Base-by-base conservation (phyloP, 2,113 vertebrate genomes). In the Orycteropus afer region DNA sequence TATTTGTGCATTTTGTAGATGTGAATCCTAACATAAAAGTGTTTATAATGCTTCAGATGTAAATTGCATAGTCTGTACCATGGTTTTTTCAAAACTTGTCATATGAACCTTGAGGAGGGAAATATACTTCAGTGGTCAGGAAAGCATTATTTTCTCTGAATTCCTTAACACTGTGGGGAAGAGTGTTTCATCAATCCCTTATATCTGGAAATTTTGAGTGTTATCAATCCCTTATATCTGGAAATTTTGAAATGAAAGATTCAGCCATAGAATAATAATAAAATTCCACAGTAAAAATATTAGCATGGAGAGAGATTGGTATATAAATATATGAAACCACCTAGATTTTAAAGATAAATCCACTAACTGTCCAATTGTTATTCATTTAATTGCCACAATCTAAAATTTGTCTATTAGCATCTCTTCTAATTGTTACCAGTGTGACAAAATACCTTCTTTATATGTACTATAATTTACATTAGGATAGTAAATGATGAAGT, bases 221-320 rank as follows among this genome's bases (percentile, higher is more conserved):
- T 81, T 89, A 55, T 91, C 45, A 85, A 0, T 88, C 76, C 45
- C 59, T 90, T 67, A 1, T 82, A 53, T 61, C 74, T 95, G 37
- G 84, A 49, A 93, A 78, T 92, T 82, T 95, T 93, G 34, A 93
- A 92, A 65, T 86, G 69, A 86, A 91, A 74, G 80, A 91, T 85
- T 79, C 69, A 57, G 63, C 55, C 53, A 9, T 92, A 29, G 17
- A 71, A 32, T 77, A 89, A 63, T 82, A 77, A 83, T 69, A 53
- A 93, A 93, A 73, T 90, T 87, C 27, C 15, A 88, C 9, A 20
- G 7, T 78, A 82, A 80, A 29, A 90, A 78, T 93, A 53, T 90
- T 63, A 88, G 5, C 18, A 9, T 78, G 65, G 57, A 23, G 49
- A 80, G 29, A 78, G 45, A 87, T 78, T 90, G 37, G 7, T 63